A percentile compares a stretch with the other conserved stretches of the same genome.
Evolutionary conservation across 2,113 vertebrate species (phyloP).

Genomic region (Amblyornis subalaris): DNA sequence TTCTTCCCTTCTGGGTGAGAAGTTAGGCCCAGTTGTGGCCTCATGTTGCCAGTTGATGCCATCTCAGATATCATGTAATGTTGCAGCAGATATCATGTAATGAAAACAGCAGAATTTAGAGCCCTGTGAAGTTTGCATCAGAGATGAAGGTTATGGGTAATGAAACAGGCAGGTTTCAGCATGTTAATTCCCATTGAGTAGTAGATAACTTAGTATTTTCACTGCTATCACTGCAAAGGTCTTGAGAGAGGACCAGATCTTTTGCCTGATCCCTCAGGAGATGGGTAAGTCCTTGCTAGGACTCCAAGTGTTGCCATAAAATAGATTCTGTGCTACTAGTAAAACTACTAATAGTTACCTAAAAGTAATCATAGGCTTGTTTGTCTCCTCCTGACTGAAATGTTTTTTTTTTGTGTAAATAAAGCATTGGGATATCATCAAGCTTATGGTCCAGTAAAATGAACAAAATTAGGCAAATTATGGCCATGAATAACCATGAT

Average conservation of each 20-base stretch:
- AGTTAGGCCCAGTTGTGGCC: not conserved
- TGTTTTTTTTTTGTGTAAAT: not conserved
- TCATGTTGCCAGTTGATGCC: not conserved
- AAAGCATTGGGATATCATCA: not conserved
- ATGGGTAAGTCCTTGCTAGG: fast-evolving
- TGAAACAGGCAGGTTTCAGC: not conserved
- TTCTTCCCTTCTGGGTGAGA: not conserved
- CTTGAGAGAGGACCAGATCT: not conserved
- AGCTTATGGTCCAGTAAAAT: not conserved
- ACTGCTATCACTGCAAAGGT: not conserved
- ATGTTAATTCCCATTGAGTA: not conserved
- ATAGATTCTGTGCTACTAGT: not conserved
- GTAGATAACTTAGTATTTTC: not conserved
- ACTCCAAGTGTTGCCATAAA: not conserved
- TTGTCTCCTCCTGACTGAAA: not conserved
- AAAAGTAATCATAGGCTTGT: fast-evolving
- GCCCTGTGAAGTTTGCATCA: not conserved
- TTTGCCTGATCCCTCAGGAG: not conserved
- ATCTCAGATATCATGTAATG: not conserved
- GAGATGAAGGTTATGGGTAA: not conserved
- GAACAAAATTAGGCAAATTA: not conserved
- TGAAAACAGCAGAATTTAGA: not conserved
- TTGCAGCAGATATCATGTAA: too few species aligned
- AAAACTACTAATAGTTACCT: not conserved
- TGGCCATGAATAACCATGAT: not conserved